Evolutionary conservation across 2,888 invertebrate genomes (phyloP).

Genomic region (Stomorhina lunata): DNA sequence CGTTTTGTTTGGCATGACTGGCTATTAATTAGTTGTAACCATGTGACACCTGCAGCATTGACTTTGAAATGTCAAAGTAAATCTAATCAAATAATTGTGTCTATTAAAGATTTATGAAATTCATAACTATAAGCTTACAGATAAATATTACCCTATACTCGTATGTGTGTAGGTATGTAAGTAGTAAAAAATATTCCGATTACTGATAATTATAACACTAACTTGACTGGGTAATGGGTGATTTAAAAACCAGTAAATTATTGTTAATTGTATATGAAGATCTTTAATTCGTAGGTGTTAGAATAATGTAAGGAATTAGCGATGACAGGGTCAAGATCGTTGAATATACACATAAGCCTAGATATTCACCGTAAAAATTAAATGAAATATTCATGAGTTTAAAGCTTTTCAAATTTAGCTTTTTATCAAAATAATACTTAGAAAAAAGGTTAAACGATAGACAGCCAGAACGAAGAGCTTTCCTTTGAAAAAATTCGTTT

Average conservation of each 20-base stretch:
- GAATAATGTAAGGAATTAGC: background rate
- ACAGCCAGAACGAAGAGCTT: too few species aligned
- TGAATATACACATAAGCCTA: background rate
- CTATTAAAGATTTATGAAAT: slow-evolving; percentile 49
- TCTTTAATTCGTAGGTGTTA: background rate
- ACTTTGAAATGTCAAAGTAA: slow-evolving; percentile 66
- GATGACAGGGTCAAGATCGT: slow-evolving; percentile 34
- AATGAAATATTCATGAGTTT: too few species aligned
- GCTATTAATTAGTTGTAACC: slow-evolving; percentile 39
- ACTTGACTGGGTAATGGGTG: background rate
- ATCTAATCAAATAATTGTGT: slow-evolving; percentile 52
- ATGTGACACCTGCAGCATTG: slow-evolving; percentile 65
- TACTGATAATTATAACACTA: slow-evolving; percentile 49
- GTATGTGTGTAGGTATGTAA: too few species aligned
- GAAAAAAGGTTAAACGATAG: too few species aligned
- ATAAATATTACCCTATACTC: too few species aligned
- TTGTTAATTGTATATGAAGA: background rate
- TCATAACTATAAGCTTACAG: too few species aligned
- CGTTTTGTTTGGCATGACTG: slow-evolving; percentile 14
- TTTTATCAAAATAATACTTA: too few species aligned
- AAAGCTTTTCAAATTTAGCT: too few species aligned
- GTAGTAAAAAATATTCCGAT: too few species aligned
- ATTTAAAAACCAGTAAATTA: slow-evolving; percentile 10
- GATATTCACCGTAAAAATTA: too few species aligned
- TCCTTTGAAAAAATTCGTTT: too few species aligned